A percentile compares a stretch with the other conserved stretches of the same genome.
phyloP scores from a whole-genome alignment of 2,113 vertebrate species.

The Oncorhynchus gorbuscha region DNA sequence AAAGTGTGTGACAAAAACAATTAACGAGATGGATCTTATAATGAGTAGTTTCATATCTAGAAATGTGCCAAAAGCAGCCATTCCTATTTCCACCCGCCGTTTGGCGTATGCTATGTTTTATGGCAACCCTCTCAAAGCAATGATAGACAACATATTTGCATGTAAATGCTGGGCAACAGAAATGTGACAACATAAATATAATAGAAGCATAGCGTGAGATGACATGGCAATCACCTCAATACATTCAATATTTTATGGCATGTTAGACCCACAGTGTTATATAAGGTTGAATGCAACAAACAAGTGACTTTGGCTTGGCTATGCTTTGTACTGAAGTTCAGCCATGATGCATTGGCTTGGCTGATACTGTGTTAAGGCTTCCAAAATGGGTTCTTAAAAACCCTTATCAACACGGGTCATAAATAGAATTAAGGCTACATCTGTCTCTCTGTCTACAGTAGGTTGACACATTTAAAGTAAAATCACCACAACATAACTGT shows the following conservation, averaged over 20 bases:
- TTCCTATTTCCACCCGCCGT: not conserved
- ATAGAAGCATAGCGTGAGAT: not conserved
- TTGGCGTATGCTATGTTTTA: not conserved
- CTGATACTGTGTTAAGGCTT: too few relatives aligned
- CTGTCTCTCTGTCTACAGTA: too few relatives aligned
- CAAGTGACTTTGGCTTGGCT: not conserved
- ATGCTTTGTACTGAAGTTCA: slow-evolving; percentile 1
- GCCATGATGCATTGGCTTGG: too few relatives aligned
- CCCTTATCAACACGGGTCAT: too few relatives aligned
- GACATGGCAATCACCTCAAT: not conserved
- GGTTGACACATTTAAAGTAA: too few relatives aligned
- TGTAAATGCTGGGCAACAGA: not conserved
- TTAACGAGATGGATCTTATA: slow-evolving; percentile 35
- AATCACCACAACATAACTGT: too few relatives aligned
- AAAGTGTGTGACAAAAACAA: slow-evolving; percentile 44
- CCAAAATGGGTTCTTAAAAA: too few relatives aligned
- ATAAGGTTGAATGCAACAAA: not conserved
- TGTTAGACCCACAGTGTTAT: not conserved
- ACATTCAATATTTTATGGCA: not conserved
- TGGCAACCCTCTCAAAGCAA: not conserved
- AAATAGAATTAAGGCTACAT: too few relatives aligned
- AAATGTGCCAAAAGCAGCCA: slow-evolving; percentile 27
- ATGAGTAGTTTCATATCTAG: slow-evolving; percentile 53
- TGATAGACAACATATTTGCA: not conserved
- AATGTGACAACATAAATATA: not conserved